Evolutionary conservation across 2,113 vertebrate genomes (phyloP).

Genomic region (Pseudorectes ferrugineus): DNA sequence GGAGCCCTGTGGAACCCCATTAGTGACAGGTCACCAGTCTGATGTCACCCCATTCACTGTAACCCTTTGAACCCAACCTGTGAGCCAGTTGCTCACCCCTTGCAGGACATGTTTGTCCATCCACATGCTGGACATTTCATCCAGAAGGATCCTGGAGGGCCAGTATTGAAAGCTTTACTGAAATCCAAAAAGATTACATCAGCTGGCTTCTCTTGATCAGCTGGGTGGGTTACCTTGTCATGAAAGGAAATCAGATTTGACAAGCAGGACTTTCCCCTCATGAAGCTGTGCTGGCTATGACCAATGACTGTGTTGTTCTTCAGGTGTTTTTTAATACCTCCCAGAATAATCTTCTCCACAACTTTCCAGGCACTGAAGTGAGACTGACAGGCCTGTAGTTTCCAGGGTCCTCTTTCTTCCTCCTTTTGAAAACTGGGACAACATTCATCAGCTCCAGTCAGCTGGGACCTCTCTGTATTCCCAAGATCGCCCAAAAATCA

Average conservation of each 20-base stretch:
- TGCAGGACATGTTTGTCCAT: rapidly evolving
- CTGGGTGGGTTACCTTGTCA: neutral
- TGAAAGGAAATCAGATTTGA: neutral
- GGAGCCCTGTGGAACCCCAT: neutral
- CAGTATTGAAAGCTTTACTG: neutral
- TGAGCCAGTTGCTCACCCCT: neutral
- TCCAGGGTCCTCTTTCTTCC: no score
- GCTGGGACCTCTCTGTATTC: no score
- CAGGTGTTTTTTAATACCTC: no score
- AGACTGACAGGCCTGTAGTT: no score
- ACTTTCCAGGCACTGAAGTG: no score
- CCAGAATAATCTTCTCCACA: no score
- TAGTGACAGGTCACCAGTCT: neutral
- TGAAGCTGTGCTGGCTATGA: no score
- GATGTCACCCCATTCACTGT: neutral
- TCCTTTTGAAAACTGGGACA: no score
- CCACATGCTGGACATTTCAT: rapidly evolving
- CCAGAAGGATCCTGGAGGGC: neutral
- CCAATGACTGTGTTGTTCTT: no score
- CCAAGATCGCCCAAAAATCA: no score
- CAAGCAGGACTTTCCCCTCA: no score
- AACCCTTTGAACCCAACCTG: neutral
- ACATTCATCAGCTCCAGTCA: no score
- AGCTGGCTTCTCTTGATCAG: neutral
- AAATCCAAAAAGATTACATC: neutral